Base-by-base conservation (phyloP, 2,888 invertebrate species). In the Tethea ocularis region DNA sequence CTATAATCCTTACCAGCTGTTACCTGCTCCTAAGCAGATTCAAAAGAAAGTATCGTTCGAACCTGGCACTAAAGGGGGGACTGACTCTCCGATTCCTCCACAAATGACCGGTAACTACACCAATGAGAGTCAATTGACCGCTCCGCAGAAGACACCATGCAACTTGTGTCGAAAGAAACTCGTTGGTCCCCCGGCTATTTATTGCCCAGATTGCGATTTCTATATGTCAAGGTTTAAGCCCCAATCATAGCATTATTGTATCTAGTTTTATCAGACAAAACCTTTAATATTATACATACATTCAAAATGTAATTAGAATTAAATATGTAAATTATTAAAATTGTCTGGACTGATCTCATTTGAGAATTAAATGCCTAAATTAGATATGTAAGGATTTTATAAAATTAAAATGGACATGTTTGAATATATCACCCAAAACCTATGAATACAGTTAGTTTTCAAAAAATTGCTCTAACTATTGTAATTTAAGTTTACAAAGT, bases 181-280 rank as follows among this genome's bases (percentile, higher is more conserved):
- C 65, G 96, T 97, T 20, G 94, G 94, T 56, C 95, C 96, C 17
- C 96, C 97, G 15, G 95, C 96, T 38, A 94, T 96, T 72, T 98
- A 98, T 83, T 98, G 98, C 87, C 94, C 96, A 56, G 98, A 98
- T 88, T 98, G 98, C 89, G 97, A 98, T 82, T 98, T 97, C 90
- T 98, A 98, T 82, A 96, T 98, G 96, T 97, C 97, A 65, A 94
- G 96, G 78, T 97, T 97, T 86, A 95, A 96, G 79, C 96, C 96
- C 52, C 94, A 94, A 71, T 93, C 94, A 75, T 94, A 91, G 87
- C 77, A 75, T 66, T 67, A 63, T 58, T 67, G 63, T 59, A 61
- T 58, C 17, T 53, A 56, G 58, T 36, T 54, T 51, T 36, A 60
- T 55, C 57, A 63, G 66, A 68, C 70, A 54, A 11, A 54, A 24